Evolutionary conservation across 2,113 vertebrate species (phyloP).

Genomic region (Mola mola): DNA sequence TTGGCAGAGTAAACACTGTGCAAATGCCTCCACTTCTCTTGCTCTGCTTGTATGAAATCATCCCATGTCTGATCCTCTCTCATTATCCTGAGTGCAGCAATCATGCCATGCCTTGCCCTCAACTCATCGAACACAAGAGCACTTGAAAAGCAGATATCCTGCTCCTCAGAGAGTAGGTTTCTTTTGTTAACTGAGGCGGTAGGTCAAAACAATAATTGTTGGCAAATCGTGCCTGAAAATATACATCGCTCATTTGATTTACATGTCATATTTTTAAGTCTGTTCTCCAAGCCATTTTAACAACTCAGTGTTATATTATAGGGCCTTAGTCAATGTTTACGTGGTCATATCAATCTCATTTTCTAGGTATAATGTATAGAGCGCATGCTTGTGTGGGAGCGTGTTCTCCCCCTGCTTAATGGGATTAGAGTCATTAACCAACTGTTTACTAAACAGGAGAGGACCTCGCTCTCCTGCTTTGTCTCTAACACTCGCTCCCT

Average conservation of each 20-base stretch:
- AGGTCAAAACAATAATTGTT: conserved; percentile 78
- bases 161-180: conserved; percentile 73
- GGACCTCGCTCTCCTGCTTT: conserved; percentile 52
- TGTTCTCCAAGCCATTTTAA: conserved; percentile 45
- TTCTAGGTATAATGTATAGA: conserved; percentile 19
- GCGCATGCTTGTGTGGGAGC: conserved; percentile 14
- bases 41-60: conserved; percentile 61
- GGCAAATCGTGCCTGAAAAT: conserved; percentile 64
- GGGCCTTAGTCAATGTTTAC: conserved; percentile 51
- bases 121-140: conserved; percentile 76
- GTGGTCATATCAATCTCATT: conserved; percentile 62
- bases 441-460: conserved; percentile 69
- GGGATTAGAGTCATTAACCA: conserved; percentile 77
- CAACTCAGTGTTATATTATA: conserved; percentile 33
- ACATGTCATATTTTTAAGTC: conserved; percentile 64
- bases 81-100: conserved; percentile 67
- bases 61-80: conserved; percentile 53
- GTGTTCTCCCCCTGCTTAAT: conserved; percentile 62
- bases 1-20: conserved; percentile 39
- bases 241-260: conserved; percentile 70
- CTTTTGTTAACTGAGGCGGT: conserved; percentile 72
- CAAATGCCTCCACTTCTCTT: conserved; percentile 36
- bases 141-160: conserved; percentile 78
- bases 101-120: conserved; percentile 72
- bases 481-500: conserved; percentile 28